Evolutionary conservation across 2,113 vertebrate species (phyloP).

Genomic region (Chiloscyllium plagiosum): DNA sequence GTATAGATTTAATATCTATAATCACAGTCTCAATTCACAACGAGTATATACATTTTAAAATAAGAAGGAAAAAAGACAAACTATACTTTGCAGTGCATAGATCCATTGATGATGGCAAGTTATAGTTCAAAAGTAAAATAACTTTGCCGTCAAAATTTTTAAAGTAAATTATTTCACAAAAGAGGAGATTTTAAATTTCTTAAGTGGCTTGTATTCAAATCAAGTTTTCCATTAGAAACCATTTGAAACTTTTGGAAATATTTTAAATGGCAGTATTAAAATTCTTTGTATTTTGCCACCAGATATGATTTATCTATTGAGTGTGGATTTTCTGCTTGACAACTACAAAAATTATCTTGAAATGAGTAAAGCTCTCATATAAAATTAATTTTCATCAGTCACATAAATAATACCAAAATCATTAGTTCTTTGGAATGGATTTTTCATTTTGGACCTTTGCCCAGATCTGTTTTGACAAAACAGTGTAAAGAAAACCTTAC

Average conservation of each 20-base stretch:
- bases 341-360: slow-evolving; percentile 30
- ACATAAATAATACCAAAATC: slow-evolving; percentile 33
- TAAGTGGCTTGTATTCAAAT: slow-evolving; percentile 16
- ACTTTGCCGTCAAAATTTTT: slow-evolving; percentile 24
- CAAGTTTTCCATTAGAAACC: slow-evolving; percentile 4
- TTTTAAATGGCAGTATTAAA: slow-evolving; percentile 29
- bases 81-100: background rate
- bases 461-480: slow-evolving; percentile 31
- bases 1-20: background rate
- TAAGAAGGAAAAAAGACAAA: background rate
- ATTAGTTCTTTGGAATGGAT: slow-evolving; percentile 37
- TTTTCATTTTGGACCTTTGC: slow-evolving; percentile 33
- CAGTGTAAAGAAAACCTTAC: slow-evolving; percentile 26
- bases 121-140: slow-evolving; percentile 24
- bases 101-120: slow-evolving; percentile 14
- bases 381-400: slow-evolving; percentile 37
- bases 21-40: slow-evolving; percentile 1
- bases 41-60: background rate
- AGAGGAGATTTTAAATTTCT: slow-evolving; percentile 23
- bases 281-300: slow-evolving; percentile 34
- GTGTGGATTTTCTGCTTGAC: slow-evolving; percentile 34
- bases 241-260: slow-evolving; percentile 29
- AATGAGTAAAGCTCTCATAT: slow-evolving; percentile 38
- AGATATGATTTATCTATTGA: slow-evolving; percentile 34
- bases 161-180: slow-evolving; percentile 12